Evolutionary conservation across 2,113 vertebrate species (phyloP).

Genomic region (Rhea pennata): DNA sequence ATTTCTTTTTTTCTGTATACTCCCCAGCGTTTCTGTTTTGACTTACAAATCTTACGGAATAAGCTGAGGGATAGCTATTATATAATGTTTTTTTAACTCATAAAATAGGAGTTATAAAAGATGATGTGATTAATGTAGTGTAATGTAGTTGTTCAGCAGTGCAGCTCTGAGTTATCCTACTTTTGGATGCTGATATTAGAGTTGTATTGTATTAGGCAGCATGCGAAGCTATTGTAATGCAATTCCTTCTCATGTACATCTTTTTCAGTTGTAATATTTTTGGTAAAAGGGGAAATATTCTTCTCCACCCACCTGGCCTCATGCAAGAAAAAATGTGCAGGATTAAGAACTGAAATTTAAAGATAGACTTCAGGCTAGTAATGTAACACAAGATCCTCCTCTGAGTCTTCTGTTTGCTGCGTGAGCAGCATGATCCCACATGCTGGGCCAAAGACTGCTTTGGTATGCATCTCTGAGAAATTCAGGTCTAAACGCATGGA

Average conservation of each 20-base stretch:
- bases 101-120: conserved; percentile 2
- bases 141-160: not conserved
- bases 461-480: not conserved
- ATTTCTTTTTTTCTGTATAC: not conserved
- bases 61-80: not conserved
- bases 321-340: not conserved
- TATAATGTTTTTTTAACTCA: not conserved
- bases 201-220: not conserved
- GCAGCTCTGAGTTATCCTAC: not conserved
- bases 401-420: not conserved
- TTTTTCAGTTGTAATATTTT: not conserved
- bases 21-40: conserved; percentile 42
- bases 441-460: not conserved
- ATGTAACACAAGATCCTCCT: not conserved
- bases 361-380: not conserved
- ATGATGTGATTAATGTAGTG: conserved; percentile 4
- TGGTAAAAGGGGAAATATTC: not conserved
- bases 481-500: not conserved
- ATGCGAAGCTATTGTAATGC: not conserved
- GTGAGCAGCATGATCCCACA: not conserved
- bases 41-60: conserved; percentile 15
- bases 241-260: not conserved
- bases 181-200: not conserved
- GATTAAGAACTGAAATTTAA: not conserved
- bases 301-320: not conserved